Evolutionary conservation across 2,888 invertebrate species (phyloP), one percentile per base, ranked within the genome.

Genomic region (Meta bourneti): DNA sequence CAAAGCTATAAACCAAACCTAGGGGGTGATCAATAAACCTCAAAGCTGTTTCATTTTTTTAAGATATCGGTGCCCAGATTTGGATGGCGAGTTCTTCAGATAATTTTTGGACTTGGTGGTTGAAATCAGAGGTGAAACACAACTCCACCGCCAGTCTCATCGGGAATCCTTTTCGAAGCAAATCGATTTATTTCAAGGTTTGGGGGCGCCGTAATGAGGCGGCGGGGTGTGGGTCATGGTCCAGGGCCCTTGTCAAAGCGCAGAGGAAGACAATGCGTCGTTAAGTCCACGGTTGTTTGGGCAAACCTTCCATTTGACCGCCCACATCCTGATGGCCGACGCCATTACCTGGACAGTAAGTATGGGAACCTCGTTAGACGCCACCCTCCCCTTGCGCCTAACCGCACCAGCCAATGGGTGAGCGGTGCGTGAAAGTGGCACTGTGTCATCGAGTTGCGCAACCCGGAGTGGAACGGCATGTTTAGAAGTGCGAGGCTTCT

Each of bases 261-360:
- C 81, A 20, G 34, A 83, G 34, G 34, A 34, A 34, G 77, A 89
- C 89, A 89, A 89, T 89, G 77, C 71, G 77, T 89, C 89, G 89
- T 89, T 89, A 89, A 89, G 82, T 83, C 89, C 19, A 86, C 19
- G 71, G 72, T 80, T 80, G 87, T 87, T 87, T 20, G 72, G 72
- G 61, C 71, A 71, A 49, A 16, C 72, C 80, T 19, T 78, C 71
- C 74, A 16, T 82, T 69, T n/a, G 72, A 19, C 49, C n/a, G 71
- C 88, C 88, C 74, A 88, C 81, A 88, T 88, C 88, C 88, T 88
- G 88, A 81, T 69, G 52, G 83, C 49, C 49, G 49, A 51, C 20
- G 70, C 86, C 71, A 86, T 87, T 72, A 87, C 51, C 52, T 70
- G 48, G 75, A 48, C 49, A 71, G n/a, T 52, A 70, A 48, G 79